Evolutionary conservation across 1,140 invertebrate species (phyloP).

Genomic region (Calliphora vicina): DNA sequence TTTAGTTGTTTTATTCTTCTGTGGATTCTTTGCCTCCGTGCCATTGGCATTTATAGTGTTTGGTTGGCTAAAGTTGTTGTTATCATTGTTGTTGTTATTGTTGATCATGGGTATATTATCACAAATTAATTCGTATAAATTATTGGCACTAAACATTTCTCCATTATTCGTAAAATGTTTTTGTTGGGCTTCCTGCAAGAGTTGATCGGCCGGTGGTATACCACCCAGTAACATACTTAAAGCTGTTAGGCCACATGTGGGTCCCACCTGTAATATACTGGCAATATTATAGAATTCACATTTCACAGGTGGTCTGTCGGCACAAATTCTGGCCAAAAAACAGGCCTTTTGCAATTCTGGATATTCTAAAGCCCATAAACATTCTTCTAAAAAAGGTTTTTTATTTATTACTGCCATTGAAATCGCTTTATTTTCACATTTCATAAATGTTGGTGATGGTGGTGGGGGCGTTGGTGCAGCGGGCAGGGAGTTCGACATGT

Average conservation of each 20-base stretch:
- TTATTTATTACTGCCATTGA: not conserved
- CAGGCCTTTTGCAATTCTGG: slow-evolving; percentile 65
- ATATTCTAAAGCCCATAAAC: slow-evolving; percentile 63
- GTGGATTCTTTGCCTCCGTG: not conserved
- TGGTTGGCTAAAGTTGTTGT: not conserved
- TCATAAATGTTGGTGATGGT: not conserved
- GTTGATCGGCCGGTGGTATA: slow-evolving; percentile 67
- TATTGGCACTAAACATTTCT: slow-evolving; percentile 84
- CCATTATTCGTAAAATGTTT: slow-evolving; percentile 78
- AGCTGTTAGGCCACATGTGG: slow-evolving; percentile 84
- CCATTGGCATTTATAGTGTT: slow-evolving; percentile 30
- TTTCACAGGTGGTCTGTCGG: slow-evolving; percentile 45
- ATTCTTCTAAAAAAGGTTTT: slow-evolving; percentile 44
- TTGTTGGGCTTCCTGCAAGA: slow-evolving; percentile 70
- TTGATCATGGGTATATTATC: slow-evolving; percentile 49
- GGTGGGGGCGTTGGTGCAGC: slow-evolving; percentile 4
- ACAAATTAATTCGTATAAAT: slow-evolving; percentile 70
- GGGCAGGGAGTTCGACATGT: slow-evolving; percentile 3
- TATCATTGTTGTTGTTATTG: slow-evolving; percentile 18
- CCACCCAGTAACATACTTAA: slow-evolving; percentile 77
- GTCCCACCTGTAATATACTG: slow-evolving; percentile 63
- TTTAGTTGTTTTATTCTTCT: not conserved
- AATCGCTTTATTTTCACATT: not conserved
- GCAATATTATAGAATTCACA: slow-evolving; percentile 50
- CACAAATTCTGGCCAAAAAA: slow-evolving; percentile 62